Conservation (phyloP, 2,797 vertebrate species). For the Tauraco hartlaubi region DNA sequence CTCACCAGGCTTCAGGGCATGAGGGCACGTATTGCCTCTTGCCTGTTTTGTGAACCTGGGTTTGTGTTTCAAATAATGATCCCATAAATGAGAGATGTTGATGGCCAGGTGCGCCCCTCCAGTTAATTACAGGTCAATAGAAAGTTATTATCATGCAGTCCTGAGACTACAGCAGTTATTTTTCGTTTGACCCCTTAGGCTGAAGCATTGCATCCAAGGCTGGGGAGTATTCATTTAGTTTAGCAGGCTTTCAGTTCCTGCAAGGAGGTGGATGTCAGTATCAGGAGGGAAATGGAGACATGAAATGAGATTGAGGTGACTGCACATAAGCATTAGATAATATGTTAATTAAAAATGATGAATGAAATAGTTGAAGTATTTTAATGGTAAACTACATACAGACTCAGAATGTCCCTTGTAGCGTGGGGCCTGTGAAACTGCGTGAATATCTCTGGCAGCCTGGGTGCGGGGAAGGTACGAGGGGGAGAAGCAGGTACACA, state of each 20-base stretch:
- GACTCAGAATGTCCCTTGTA: neutral
- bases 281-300: neutral
- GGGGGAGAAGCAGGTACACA: neutral
- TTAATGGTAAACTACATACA: neutral
- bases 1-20: neutral
- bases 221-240: neutral
- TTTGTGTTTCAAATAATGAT: neutral
- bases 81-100: neutral
- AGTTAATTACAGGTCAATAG: neutral
- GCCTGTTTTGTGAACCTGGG: rapidly evolving
- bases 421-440: rapidly evolving
- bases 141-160: neutral
- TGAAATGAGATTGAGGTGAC: neutral
- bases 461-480: neutral
- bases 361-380: neutral
- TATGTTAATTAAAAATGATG: neutral
- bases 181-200: neutral
- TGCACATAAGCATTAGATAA: neutral
- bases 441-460: neutral
- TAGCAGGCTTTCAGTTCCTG: neutral
- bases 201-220: neutral
- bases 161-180: neutral
- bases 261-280: neutral
- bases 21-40: neutral
- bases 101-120: neutral